Evolutionary conservation across 2,888 invertebrate species (phyloP), one percentile per base, ranked within the genome.

Genomic region (Acleris emargana): DNA sequence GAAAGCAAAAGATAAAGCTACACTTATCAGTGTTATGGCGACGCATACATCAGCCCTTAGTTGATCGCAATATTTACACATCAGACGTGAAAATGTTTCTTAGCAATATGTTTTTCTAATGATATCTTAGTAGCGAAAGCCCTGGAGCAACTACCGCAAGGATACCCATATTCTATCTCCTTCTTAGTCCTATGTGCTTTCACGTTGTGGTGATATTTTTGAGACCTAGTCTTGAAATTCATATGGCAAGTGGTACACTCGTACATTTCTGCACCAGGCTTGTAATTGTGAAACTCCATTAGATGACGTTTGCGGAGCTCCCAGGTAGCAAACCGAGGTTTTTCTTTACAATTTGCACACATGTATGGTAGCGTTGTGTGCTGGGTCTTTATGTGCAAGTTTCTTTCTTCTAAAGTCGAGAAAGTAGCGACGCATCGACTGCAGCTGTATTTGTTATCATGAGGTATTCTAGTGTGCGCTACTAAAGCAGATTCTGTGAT

Each of bases 101-200:
- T 90, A 5, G 91, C 88, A 71, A 93, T 88, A 74, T 94, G 94
- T 64, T 93, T 93, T 67, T 93, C 93, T 25, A 94, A 74, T 25
- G 93, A 92, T 53, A 93, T 75, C 69, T 93, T 93, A 0, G 92
- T 87, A 20, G 90, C 92, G 69, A 94, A 94, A 0, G 89, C 87
- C 58, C 91, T 86, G 1, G 91, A 83, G 72, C 94, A 94, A 69
- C 87, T 88, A 0, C 83, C 87, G 60, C 94, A 94, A 0, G 91
- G 87, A 69, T 87, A 93, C 16, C 82, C 91, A 73, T 82, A 93
- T 66, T 86, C 93, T 1, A 81, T 83, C 72, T 84, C 90, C 70
- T 87, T 94, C 81, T 86, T 91, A 6, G 86, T 86, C 5, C 92
- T 75, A 72, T 93, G 93, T 0, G 87, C 87, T 71, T 89, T 90